Evolutionary conservation across 2,113 vertebrate species (phyloP), one percentile per base, ranked within the genome.

Genomic region (Thymallus thymallus): DNA sequence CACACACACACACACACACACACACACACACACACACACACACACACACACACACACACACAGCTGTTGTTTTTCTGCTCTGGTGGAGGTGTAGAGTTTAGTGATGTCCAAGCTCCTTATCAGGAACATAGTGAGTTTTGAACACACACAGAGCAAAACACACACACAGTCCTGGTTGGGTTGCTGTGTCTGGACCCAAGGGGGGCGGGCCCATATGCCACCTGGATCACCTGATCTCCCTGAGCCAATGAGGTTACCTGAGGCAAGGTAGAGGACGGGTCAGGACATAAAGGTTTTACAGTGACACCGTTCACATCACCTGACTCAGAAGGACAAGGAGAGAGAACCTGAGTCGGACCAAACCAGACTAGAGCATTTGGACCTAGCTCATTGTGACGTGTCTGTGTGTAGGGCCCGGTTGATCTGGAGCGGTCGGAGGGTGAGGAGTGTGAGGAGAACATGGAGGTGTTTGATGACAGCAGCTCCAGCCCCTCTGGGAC

Each of bases 391-490:
- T 35, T 24, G 58, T 5, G 7, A 24, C 76, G 24, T 82, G 62
- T 41, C 64, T 68, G 23, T 89, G 72, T 84, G 65, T 79, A 99
- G 97, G 91, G 94, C n/a, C 93, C 90, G 14, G 89, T 94, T 76
- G 96, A 99, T 75, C 80, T 95, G 22, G 97, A 98, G 73, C 94
- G 94, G 68, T 96, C 98, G 45, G 97, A 97, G 78, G 95, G 95
- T 2, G 98, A 99, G 83, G 98, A 99, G 86, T 93, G 95, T 80
- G 98, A 99, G 75, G 97, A 98, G 84, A 99, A 95, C 83, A 96
- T 98, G 97, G 98, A 99, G 85, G 95, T 94, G 69, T 97, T 97
- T 74, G 98, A 99, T 70, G 98, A 99, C 90, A 99, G 97, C 90
- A 96, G 96, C 75, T 99, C 96, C 64, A 98, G 97, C 80, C 98